phyloP scores from a whole-genome alignment of 1,140 invertebrate genomes.

The Panulirus ornatus region DNA sequence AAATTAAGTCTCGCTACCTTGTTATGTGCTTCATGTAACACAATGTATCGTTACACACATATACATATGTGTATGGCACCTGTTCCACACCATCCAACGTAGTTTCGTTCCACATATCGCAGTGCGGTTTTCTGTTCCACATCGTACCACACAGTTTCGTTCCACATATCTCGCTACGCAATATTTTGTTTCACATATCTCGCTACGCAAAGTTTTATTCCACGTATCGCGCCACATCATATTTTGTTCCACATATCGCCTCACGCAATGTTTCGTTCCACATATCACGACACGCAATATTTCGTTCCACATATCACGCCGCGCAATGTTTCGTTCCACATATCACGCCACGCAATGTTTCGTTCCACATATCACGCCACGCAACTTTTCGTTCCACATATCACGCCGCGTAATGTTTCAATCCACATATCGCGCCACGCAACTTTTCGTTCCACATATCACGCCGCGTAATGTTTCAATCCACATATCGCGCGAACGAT shows the following conservation, averaged over 20 bases:
- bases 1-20: too few relatives aligned
- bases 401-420: too few relatives aligned
- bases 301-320: background rate
- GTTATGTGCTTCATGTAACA: too few relatives aligned
- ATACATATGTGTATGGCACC: background rate
- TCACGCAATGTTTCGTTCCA: background rate
- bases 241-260: background rate
- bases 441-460: too few relatives aligned
- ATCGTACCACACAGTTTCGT: background rate
- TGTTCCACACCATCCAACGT: too few relatives aligned
- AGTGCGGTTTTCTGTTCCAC: background rate
- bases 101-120: slow-evolving; percentile 3
- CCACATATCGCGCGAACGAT: too few relatives aligned
- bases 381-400: too few relatives aligned
- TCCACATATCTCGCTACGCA: background rate
- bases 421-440: too few relatives aligned
- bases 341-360: too few relatives aligned
- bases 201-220: background rate
- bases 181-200: background rate
- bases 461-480: too few relatives aligned
- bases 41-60: background rate
- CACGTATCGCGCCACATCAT: background rate
- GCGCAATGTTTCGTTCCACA: too few relatives aligned
- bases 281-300: background rate
- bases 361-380: too few relatives aligned